phyloP scores from a whole-genome alignment of 2,888 invertebrate genomes.

The Taphrorychus bicolor region DNA sequence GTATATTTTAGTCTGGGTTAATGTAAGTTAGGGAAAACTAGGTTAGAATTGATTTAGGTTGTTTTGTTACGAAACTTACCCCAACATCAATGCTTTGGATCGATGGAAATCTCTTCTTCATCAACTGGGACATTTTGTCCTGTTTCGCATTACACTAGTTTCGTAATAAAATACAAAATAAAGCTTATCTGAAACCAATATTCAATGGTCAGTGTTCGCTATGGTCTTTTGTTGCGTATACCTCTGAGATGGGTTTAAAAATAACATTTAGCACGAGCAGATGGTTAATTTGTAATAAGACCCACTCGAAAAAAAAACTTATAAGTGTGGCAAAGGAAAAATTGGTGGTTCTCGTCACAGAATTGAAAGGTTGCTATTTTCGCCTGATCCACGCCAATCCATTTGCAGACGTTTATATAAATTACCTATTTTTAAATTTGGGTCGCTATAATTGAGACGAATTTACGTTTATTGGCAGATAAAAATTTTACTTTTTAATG shows the following conservation, averaged over 20 bases:
- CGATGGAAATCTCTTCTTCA: constrained; percentile 64
- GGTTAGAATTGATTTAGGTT: neutral
- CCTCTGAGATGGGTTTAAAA: too few relatives aligned
- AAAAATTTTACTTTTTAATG: constrained; percentile 28
- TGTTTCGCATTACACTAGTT: constrained; percentile 12
- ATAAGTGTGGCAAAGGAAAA: constrained; percentile 5
- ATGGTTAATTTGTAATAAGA: too few relatives aligned
- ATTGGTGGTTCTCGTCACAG: constrained; percentile 27
- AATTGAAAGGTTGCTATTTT: constrained; percentile 22
- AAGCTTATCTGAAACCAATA: neutral
- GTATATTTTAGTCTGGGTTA: constrained; percentile 6
- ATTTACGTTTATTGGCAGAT: constrained; percentile 34
- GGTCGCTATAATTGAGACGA: constrained; percentile 20
- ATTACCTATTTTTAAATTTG: constrained; percentile 33
- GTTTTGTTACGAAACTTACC: too few relatives aligned
- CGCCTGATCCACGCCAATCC: constrained; percentile 6
- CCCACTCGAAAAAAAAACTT: too few relatives aligned
- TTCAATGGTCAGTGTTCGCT: too few relatives aligned
- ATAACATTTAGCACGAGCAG: too few relatives aligned
- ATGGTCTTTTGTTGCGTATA: too few relatives aligned
- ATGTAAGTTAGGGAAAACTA: neutral
- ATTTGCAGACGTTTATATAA: constrained; percentile 22
- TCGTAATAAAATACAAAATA: constrained; percentile 5
- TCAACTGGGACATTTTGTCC: constrained; percentile 50
- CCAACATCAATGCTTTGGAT: constrained; percentile 64